Conservation (phyloP, 1,140 invertebrate genomes). For the Pogonognathellus flavescens region DNA sequence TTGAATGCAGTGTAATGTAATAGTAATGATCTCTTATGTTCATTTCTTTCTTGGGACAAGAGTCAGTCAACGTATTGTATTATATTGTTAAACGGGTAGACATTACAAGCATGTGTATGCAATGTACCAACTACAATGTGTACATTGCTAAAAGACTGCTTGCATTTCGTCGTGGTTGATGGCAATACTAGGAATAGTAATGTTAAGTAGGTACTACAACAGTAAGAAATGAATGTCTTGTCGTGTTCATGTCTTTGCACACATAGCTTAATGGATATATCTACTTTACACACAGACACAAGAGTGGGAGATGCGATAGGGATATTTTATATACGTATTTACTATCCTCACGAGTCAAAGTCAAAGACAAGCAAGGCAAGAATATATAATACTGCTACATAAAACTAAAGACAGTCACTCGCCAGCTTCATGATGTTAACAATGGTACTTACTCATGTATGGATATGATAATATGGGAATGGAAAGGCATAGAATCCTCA, state of each 20-base stretch:
- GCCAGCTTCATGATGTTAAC: too few relatives aligned
- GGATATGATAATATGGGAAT: background rate
- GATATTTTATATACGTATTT: background rate
- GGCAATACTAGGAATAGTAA: background rate
- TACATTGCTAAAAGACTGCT: background rate
- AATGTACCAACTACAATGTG: too few relatives aligned
- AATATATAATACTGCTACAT: too few relatives aligned
- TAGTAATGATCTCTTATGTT: constrained; percentile 29
- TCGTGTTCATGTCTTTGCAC: constrained; percentile 15
- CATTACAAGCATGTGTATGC: too few relatives aligned
- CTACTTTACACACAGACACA: background rate
- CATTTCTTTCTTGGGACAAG: constrained; percentile 35
- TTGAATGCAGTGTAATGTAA: constrained; percentile 35
- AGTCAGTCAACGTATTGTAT: too few relatives aligned
- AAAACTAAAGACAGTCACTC: too few relatives aligned
- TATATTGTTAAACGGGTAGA: too few relatives aligned
- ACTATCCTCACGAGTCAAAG: background rate
- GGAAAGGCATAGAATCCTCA: too few relatives aligned
- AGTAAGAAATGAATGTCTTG: background rate
- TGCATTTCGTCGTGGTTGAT: background rate
- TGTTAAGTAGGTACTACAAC: constrained; percentile 23
- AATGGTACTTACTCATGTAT: background rate
- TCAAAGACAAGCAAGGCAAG: background rate
- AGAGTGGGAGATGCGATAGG: background rate
- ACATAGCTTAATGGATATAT: background rate